Evolutionary conservation across 2,888 invertebrate genomes (phyloP).

Genomic region (Platypus cylindrus): DNA sequence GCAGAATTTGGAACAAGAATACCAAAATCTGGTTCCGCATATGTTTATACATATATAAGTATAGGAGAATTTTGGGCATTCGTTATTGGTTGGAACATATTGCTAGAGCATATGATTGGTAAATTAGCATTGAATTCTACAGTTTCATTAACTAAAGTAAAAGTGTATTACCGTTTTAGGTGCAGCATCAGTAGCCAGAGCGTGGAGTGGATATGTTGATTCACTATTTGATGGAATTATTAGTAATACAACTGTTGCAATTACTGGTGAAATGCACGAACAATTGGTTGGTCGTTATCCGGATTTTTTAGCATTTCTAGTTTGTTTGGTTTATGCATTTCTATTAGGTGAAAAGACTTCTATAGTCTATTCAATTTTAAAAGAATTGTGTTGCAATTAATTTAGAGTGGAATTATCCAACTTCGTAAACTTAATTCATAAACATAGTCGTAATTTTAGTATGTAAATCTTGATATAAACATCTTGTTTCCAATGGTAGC

Average conservation of each 20-base stretch:
- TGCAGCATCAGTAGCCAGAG: constrained; percentile 77
- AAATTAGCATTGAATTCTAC: constrained; percentile 12
- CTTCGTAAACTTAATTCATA: too few species aligned
- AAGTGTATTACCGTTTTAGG: constrained; percentile 36
- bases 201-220: constrained; percentile 81
- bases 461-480: too few species aligned
- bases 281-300: constrained; percentile 62
- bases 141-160: neutral
- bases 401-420: too few species aligned
- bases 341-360: constrained; percentile 37
- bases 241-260: constrained; percentile 54
- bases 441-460: too few species aligned
- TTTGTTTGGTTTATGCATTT: constrained; percentile 65
- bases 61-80: constrained; percentile 92
- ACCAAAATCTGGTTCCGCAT: constrained; percentile 85
- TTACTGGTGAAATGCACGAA: constrained; percentile 60
- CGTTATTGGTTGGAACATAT: constrained; percentile 89
- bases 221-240: constrained; percentile 61
- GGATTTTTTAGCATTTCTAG: constrained; percentile 63
- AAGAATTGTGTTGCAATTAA: too few species aligned
- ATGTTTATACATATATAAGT: constrained; percentile 86
- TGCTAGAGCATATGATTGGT: constrained; percentile 83
- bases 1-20: constrained; percentile 82
- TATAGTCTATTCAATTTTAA: too few species aligned
- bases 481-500: too few species aligned